phyloP scores from a whole-genome alignment of 2,888 invertebrate species.

The Mythimna pallens region DNA sequence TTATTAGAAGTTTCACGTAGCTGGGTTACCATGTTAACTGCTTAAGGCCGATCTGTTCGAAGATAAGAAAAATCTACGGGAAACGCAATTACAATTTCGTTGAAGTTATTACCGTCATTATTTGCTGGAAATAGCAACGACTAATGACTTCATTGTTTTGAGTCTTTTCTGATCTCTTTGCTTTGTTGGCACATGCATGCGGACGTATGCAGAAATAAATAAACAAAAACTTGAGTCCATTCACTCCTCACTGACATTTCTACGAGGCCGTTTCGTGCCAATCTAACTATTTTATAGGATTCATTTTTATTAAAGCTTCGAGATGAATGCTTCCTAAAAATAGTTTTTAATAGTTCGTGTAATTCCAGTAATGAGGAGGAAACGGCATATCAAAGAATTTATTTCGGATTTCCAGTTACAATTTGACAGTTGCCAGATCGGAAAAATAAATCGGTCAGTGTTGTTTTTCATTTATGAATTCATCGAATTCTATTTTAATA shows the following conservation, averaged over 20 bases:
- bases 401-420: slow-evolving; percentile 32
- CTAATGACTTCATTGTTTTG: slow-evolving; percentile 80
- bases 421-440: slow-evolving; percentile 43
- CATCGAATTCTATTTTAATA: slow-evolving; percentile 10
- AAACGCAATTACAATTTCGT: slow-evolving; percentile 61
- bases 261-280: slow-evolving; percentile 81
- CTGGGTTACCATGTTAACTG: slow-evolving; percentile 24
- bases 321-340: slow-evolving; percentile 69
- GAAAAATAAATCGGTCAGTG: slow-evolving; percentile 19
- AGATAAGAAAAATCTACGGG: slow-evolving; percentile 51
- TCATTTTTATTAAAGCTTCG: slow-evolving; percentile 70
- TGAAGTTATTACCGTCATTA: slow-evolving; percentile 66
- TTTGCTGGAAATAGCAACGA: slow-evolving; percentile 73
- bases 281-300: slow-evolving; percentile 78
- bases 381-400: slow-evolving; percentile 39
- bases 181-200: slow-evolving; percentile 86
- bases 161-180: slow-evolving; percentile 79
- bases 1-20: slow-evolving; percentile 14
- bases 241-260: slow-evolving; percentile 89
- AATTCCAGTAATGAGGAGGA: slow-evolving; percentile 53
- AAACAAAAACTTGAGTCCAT: slow-evolving; percentile 87
- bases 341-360: slow-evolving; percentile 55
- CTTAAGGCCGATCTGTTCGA: slow-evolving; percentile 32
- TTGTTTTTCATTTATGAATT: slow-evolving; percentile 32
- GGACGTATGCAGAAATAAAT: slow-evolving; percentile 86